A percentile compares a stretch with the other conserved stretches of the same genome.
Evolutionary conservation across 2,888 invertebrate species (phyloP).

Genomic region (Furcula furcula): DNA sequence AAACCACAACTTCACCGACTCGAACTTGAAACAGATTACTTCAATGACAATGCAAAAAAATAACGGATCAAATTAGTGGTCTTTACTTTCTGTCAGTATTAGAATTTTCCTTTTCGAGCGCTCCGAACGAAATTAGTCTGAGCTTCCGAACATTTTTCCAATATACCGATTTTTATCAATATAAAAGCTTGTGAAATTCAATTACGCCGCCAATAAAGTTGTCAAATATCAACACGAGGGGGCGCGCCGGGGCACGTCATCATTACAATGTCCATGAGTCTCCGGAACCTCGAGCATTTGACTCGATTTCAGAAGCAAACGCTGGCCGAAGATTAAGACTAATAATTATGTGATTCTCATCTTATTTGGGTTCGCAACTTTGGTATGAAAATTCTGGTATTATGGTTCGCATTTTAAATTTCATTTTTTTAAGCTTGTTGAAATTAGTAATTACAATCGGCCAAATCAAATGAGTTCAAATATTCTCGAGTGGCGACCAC

Average conservation of each 20-base stretch:
- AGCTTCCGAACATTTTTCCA: slow-evolving; percentile 30
- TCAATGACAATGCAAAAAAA: slow-evolving; percentile 1
- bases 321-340: no score
- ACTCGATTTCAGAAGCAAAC: slow-evolving; percentile 8
- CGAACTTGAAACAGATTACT: neutral
- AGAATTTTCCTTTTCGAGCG: slow-evolving; percentile 28
- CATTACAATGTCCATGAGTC: slow-evolving; percentile 26
- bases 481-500: no score
- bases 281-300: slow-evolving; percentile 16
- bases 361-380: no score
- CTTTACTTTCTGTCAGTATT: slow-evolving; percentile 25
- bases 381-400: no score
- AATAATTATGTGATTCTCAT: no score
- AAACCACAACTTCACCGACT: neutral
- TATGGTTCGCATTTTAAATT: no score
- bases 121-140: slow-evolving; percentile 28
- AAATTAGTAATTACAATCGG: no score
- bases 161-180: slow-evolving; percentile 53
- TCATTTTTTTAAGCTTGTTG: no score
- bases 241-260: slow-evolving; percentile 25
- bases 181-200: slow-evolving; percentile 62
- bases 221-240: slow-evolving; percentile 61
- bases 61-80: slow-evolving; percentile 16
- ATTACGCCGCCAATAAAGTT: slow-evolving; percentile 67
- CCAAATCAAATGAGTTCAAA: no score